Base-by-base conservation (phyloP, 2,797 vertebrate species). In the Nothura maculosa region DNA sequence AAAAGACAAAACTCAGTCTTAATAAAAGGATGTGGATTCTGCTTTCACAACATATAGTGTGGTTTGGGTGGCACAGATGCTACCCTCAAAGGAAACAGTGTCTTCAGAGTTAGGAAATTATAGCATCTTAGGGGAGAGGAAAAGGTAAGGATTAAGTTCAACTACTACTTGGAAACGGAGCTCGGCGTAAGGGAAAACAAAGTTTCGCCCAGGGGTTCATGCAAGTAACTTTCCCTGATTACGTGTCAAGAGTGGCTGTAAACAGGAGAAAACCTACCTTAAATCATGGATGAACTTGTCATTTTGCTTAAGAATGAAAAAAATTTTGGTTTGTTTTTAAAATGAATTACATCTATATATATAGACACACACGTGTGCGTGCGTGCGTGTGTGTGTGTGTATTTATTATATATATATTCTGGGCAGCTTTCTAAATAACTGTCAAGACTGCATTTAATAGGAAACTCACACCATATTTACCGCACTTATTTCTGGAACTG, bases 11-110 rank as follows among this genome's bases (percentile, higher is more conserved):
- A 50, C 17, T 95, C 79, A 92, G 94, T 81, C 88, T 97, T 96
- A 97, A 97, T 96, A 96, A 95, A 97, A 97, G 93, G 93, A 96
- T 95, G 93, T 94, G 89, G 92, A 93, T 97, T 95, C 97, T 97
- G 92, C 85, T 97, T 95, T 95, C 93, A 97, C 91, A 96, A 95
- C 66, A 93, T 95, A 93, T 70, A 97, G 79, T 96, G 94, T 97
- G 96, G 79, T 92, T 94, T 93, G 83, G 64, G 81, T 91, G 89
- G 85, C 88, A 96, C 43, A 74, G 76, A 96, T 30, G 60, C 81
- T 89, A 94, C 85, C 96, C 96, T 97, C 94, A 97, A 96, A 2
- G 40, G 94, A 98, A 98, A 97, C 78, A 96, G 58, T 45, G 61
- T 90, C 96, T 97, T 94, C 93, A 91, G 91, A 94, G 80, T 54